Conservation (phyloP, 2,888 invertebrate species). For the Panzeria rudis region DNA sequence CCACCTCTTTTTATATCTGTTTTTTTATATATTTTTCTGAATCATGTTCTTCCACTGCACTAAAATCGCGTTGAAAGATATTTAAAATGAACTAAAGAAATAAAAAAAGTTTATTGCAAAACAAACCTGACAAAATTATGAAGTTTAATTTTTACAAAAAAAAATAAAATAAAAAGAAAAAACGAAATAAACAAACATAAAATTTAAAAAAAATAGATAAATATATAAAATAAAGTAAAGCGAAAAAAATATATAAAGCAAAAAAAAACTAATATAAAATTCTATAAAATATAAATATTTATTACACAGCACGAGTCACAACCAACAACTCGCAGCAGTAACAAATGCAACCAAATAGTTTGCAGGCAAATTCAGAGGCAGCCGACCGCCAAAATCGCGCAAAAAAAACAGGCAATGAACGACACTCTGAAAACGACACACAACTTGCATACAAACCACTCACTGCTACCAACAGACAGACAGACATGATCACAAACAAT, state of each 20-base stretch:
- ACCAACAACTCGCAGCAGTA: neutral
- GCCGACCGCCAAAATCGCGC: constrained; percentile 49
- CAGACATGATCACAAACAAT: constrained; percentile 23
- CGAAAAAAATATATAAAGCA: constrained; percentile 23
- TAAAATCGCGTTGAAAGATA: constrained; percentile 55
- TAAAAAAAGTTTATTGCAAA: constrained; percentile 20
- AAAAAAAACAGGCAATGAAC: constrained; percentile 51
- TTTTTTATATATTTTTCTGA: neutral
- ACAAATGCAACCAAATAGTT: constrained; percentile 19
- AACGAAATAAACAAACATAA: constrained; percentile 30
- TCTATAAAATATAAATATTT: constrained; percentile 70
- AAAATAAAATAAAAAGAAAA: neutral
- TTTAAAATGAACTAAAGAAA: constrained; percentile 24
- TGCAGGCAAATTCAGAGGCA: constrained; percentile 62
- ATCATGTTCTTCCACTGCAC: neutral
- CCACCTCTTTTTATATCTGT: constrained; percentile 64
- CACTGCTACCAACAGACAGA: neutral
- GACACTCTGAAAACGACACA: constrained; percentile 28
- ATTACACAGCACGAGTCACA: constrained; percentile 71
- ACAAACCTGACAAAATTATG: constrained; percentile 51
- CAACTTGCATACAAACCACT: constrained; percentile 23
- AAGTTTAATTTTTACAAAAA: constrained; percentile 25
- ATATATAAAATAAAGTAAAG: constrained; percentile 5
- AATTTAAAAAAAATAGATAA: neutral
- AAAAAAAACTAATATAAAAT: constrained; percentile 53